Base-by-base conservation (phyloP, 2,797 vertebrate species). In the Betta splendens region DNA sequence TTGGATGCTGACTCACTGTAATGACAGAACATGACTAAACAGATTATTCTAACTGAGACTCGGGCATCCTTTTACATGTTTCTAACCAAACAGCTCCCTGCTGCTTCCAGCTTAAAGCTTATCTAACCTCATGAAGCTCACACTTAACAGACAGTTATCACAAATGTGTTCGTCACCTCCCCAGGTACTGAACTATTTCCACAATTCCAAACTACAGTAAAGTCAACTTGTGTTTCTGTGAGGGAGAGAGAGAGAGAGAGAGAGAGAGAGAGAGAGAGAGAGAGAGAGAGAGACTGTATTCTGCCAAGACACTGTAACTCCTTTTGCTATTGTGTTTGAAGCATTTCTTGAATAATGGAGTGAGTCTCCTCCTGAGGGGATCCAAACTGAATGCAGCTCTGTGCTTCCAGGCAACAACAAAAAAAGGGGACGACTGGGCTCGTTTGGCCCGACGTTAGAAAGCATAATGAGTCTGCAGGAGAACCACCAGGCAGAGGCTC, bases 401-500 rank as follows among this genome's bases (percentile, higher is more conserved):
- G 9, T 22, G 21, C 16, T 40, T 38, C 31, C 15, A 13, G 22
- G 7, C 12, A 37, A 38, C n/a, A 51, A 37, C 45, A 56, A 40
- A 18, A n/a, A n/a, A n/a, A n/a, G n/a, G 10, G 17, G 17, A 42
- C 12, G 40, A 31, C 17, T 17, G 9, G 35, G 13, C 7, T 22
- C 17, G n/a, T 45, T 16, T 33, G 38, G 23, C 15, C 36, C 7
- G 9, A 39, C 13, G 29, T 29, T 28, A 61, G 25, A 31, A 32
- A 50, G 37, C 7, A 16, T 2, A 9, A 43, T 62, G 33, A 39
- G 47, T 37, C 55, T 13, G 35, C 47, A 61, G 26, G 33, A 7
- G 32, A 36, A 35, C 26, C 16, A 22, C 22, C 32, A 21, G 20
- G 10, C 11, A 43, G 12, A 31, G 15, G 29, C 50, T 55, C 43